Evolutionary conservation across 1,140 invertebrate species (phyloP), one percentile per base, ranked within the genome.

Genomic region (Bombus superbus): DNA sequence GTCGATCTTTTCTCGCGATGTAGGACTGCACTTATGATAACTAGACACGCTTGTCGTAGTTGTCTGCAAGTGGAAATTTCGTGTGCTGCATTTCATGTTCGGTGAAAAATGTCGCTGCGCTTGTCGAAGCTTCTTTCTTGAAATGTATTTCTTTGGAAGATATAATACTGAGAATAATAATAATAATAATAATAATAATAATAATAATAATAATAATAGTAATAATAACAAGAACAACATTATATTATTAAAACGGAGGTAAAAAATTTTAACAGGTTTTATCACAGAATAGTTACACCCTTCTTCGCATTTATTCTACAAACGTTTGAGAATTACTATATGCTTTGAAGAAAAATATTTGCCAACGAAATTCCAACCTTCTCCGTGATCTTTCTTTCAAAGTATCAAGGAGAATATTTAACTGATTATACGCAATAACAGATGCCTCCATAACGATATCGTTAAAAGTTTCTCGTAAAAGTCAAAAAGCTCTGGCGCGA

Each of bases 391-490:
- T 32, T 47, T 44, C 28, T 44, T 44, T 18, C 4, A 73, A 73
- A 47, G n/a, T 32, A 35, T 44, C 44, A n/a, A 5, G 28, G 28
- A n/a, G n/a, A 22, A 73, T 44, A 73, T 73, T 73, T n/a, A 73
- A 73, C 28, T 68, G 13, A 9, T 68, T 68, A 68, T 35, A 68
- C 8, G 32, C 18, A 35, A 35, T 15, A 2, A 68, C 15, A 2
- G 15, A 68, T 35, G 28, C 13, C 40, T 6, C 28, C 42, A n/a
- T 44, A 15, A n/a, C n/a, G 62, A 32, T 32, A 13, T 66, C 62
- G 13, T 66, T 66, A 66, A 32, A 66, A 66, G 71, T 73, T 73
- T 73, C 71, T 73, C 44, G 32, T 18, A 18, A 73, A 32, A 73
- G 40, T 44, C 13, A 44, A 44, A 44, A 18, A 44, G 28, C 71